Evolutionary conservation across 2,113 vertebrate genomes (phyloP), one percentile per base, ranked within the genome.

Genomic region (Ptychochromis oligacanthus): DNA sequence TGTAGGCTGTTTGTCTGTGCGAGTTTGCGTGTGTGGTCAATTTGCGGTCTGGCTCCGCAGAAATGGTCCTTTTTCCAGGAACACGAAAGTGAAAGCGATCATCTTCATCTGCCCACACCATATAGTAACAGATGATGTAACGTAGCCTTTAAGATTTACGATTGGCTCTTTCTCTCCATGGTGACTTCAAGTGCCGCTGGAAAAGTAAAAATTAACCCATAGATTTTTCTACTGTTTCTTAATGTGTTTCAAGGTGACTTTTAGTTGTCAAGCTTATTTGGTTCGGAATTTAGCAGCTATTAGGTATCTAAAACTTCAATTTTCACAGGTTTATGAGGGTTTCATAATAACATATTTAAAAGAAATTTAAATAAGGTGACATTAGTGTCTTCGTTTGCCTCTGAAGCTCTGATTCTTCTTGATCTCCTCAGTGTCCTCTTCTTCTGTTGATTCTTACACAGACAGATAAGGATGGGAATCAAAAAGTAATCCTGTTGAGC

Each of bases 1-100:
- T 72, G 52, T 4, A 17, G 9, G 10, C 12, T 40, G 1, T 49
- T 49, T 67, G 24, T 15, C 14, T 28, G 43, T 18, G 9, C 3
- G 28, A 18, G 15, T 20, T 70, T 70, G 64, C 64, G 15, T 70
- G 40, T 70, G 24, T 49, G 40, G 40, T 28, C 15, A 70, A 17
- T 26, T 28, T 70, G 24, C 24, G 15, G 24, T 7, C 28, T 70
- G 5, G 15, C 9, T 28, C 43, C 4, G 43, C 2, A 34, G 72
- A 80, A 88, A 81, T 2, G 11, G 2, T 20, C 8, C 0, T 2
- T 49, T 77, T 92, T 87, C 75, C 49, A 1, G 52, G 86, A 92
- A 92, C 0, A 14, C 9, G 64, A 91, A 93, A 93, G 76, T 36
- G 90, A 91, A 93, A 93, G 76, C 56, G 1, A 24, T 2, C 5